A percentile compares a stretch with the other conserved stretches of the same genome.
phyloP scores from a whole-genome alignment of 2,113 vertebrate genomes.

The Syngnathus floridae region DNA sequence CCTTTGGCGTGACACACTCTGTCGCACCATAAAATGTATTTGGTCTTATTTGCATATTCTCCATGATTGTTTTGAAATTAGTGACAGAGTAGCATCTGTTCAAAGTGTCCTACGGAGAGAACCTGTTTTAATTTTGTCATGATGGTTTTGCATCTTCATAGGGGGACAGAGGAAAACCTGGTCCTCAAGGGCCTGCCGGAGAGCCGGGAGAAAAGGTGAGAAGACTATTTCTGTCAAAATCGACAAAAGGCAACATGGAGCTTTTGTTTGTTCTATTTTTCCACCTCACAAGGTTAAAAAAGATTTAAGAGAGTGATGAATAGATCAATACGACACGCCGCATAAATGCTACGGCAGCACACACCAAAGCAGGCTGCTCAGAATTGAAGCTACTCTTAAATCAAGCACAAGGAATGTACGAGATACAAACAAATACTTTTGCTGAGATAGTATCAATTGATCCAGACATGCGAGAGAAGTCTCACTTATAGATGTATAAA shows the following conservation, averaged over 20 bases:
- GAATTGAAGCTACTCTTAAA: conserved; percentile 26
- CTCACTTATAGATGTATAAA: too few relatives aligned
- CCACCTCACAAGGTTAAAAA: conserved; percentile 18
- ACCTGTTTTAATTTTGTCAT: conserved; percentile 16
- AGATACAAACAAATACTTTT: conserved; percentile 1
- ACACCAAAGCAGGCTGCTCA: conserved; percentile 27
- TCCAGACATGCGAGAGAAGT: conserved; percentile 20
- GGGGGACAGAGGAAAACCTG: conserved; percentile 82
- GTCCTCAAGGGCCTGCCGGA: conserved; percentile 72
- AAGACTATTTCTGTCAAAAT: conserved; percentile 9
- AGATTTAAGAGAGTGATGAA: conserved; percentile 16
- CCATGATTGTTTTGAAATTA: conserved; percentile 9
- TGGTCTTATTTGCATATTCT: conserved; percentile 20
- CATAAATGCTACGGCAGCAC: conserved; percentile 16
- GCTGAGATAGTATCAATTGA: conserved; percentile 32
- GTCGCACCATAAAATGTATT: conserved; percentile 45
- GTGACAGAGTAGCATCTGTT: conserved; percentile 33
- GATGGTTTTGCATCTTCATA: conserved; percentile 56
- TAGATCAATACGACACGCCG: conserved; percentile 19
- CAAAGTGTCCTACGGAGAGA: conserved; percentile 18
- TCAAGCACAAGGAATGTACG: not conserved
- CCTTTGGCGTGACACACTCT: conserved; percentile 22
- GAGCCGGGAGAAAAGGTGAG: conserved; percentile 78
- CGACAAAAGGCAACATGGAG: conserved; percentile 17
- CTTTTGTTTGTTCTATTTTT: conserved; percentile 10